Evolutionary conservation across 2,113 vertebrate species (phyloP).

Genomic region (Hydrochoerus hydrochaeris): DNA sequence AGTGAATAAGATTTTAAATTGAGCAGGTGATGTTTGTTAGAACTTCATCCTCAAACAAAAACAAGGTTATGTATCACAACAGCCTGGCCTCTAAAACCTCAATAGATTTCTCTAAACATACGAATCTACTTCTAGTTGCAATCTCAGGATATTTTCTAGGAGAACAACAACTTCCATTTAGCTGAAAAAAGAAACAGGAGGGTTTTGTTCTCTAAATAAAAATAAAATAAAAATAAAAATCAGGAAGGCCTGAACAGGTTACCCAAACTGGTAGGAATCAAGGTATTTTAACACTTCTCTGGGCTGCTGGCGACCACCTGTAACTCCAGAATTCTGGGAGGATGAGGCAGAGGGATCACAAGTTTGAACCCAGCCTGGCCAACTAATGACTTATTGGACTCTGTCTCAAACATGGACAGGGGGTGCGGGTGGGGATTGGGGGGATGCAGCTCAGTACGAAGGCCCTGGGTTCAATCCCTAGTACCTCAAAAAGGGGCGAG

Average conservation of each 20-base stretch:
- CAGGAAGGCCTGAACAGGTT: background rate
- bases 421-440: rapidly evolving
- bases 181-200: background rate
- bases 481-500: background rate
- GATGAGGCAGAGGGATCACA: background rate
- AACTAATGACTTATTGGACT: background rate
- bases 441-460: background rate
- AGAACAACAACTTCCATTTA: conserved; percentile 10
- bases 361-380: background rate
- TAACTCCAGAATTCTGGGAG: background rate
- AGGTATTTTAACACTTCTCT: background rate
- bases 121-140: background rate
- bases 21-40: background rate
- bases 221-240: background rate
- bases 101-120: conserved; percentile 26
- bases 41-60: conserved; percentile 25
- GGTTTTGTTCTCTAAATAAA: background rate
- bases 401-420: background rate
- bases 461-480: background rate
- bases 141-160: background rate
- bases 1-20: background rate
- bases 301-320: background rate
- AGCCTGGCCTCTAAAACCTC: background rate
- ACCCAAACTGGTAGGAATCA: background rate
- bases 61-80: background rate